phyloP scores from a whole-genome alignment of 2,888 invertebrate genomes.

The Synanthedon myopaeformis region DNA sequence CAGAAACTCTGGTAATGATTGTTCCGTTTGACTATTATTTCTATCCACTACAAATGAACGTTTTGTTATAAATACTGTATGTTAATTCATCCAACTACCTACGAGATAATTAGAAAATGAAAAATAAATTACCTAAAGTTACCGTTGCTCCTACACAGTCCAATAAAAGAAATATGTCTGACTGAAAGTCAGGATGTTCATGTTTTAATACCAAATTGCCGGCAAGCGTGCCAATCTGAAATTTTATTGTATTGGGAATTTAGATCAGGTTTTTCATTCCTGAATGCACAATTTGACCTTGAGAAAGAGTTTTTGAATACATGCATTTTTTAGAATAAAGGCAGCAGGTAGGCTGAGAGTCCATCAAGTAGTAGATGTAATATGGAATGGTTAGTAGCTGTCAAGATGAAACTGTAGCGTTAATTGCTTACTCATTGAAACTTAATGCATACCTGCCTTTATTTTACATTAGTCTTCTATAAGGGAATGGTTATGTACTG shows the following conservation, averaged over 20 bases:
- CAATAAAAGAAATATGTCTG: slow-evolving; percentile 74
- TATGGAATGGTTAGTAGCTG: too few relatives aligned
- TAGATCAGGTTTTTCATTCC: too few relatives aligned
- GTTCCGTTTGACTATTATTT: not conserved
- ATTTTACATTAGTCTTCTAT: too few relatives aligned
- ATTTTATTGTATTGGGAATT: slow-evolving; percentile 2
- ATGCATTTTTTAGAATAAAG: too few relatives aligned
- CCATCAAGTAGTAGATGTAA: too few relatives aligned
- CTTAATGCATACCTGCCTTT: too few relatives aligned
- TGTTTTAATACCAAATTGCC: slow-evolving; percentile 80
- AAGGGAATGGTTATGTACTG: too few relatives aligned
- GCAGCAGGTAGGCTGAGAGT: not conserved
- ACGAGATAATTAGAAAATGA: not conserved
- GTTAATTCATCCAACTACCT: not conserved
- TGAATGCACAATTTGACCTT: too few relatives aligned
- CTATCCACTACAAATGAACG: not conserved
- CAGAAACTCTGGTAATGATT: slow-evolving; percentile 30
- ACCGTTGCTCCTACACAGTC: slow-evolving; percentile 32
- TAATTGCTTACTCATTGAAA: too few relatives aligned
- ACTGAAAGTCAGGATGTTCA: slow-evolving; percentile 74
- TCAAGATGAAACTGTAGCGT: too few relatives aligned
- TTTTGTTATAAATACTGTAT: not conserved
- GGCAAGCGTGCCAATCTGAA: slow-evolving; percentile 74
- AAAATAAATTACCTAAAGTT: not conserved
- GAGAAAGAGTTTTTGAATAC: too few relatives aligned